These are phyloP conservation scores for Arenaria interpres DNA, from an alignment of 2,113 vertebrate genomes.

Conservation along the genomic window DNA sequence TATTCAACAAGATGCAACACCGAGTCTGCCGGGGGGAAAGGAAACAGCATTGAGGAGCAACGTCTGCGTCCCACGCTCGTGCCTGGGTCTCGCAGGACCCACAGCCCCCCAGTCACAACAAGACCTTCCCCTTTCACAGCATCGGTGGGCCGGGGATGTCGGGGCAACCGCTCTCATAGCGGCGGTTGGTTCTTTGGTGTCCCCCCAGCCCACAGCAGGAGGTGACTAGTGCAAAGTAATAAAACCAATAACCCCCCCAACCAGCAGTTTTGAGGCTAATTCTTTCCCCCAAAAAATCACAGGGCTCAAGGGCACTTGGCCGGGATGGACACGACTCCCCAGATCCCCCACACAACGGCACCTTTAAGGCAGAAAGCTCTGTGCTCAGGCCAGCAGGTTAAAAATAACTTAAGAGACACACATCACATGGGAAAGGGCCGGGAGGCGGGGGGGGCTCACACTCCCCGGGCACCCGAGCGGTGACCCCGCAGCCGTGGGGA, in stretches of 20 bases:
- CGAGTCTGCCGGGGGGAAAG: background rate
- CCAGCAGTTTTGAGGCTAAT: background rate
- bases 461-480: background rate
- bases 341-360: background rate
- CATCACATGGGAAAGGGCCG: conserved; percentile 24
- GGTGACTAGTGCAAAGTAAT: conserved; percentile 21
- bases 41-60: background rate
- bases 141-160: background rate
- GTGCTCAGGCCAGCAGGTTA: background rate
- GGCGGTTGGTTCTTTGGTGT: background rate
- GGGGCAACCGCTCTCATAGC: rapidly evolving
- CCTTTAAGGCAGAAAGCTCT: conserved; percentile 24
- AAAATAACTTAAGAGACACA: conserved; percentile 63
- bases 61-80: rapidly evolving
- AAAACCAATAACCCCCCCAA: background rate
- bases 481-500: background rate
- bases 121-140: background rate
- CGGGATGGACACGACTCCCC: background rate
- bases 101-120: background rate
- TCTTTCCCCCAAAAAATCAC: background rate
- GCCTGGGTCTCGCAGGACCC: background rate
- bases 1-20: conserved; percentile 24
- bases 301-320: rapidly evolving
- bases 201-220: background rate
- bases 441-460: background rate